Percentiles rank a stretch among this genome's conserved stretches.
Conservation (phyloP, 1,140 invertebrate genomes). For the Drosophila yakuba region DNA sequence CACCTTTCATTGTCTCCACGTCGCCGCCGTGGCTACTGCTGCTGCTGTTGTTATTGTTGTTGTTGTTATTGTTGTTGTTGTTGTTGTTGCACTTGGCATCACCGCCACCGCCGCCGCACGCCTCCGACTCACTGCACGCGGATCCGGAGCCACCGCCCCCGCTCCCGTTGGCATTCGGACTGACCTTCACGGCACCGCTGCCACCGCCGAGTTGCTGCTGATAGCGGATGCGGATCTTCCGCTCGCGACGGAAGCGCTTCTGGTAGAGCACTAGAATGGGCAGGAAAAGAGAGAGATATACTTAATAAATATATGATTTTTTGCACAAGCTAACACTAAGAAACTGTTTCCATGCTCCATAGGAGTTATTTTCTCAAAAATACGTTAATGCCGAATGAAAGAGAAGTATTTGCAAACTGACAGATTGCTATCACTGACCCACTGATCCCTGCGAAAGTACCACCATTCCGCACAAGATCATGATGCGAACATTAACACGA, state of each 20-base stretch:
- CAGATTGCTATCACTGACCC: constrained; percentile 2
- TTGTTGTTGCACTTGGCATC: constrained; percentile 60
- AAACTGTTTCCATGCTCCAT: too few species aligned
- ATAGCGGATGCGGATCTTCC: constrained; percentile 91
- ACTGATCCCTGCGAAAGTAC: constrained; percentile 1
- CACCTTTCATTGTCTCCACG: constrained; percentile 64
- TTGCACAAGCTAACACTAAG: too few species aligned
- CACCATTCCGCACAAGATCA: not conserved
- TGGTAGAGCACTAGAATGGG: constrained; percentile 91
- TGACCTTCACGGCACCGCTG: constrained; percentile 39
- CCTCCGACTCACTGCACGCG: constrained; percentile 50
- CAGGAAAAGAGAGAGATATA: not conserved
- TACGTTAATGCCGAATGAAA: not conserved
- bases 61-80: constrained; percentile 52
- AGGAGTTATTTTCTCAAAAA: too few species aligned
- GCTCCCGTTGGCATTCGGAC: constrained; percentile 49
- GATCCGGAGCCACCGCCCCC: constrained; percentile 39
- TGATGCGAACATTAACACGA: constrained; percentile 13
- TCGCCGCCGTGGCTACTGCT: constrained; percentile 47
- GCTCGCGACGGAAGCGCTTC: constrained; percentile 94
- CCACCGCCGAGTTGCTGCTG: constrained; percentile 92
- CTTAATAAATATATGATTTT: not conserved
- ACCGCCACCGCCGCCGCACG: constrained; percentile 34
- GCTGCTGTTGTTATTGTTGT: constrained; percentile 53
- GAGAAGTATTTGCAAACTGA: too few species aligned